Evolutionary conservation across 2,113 vertebrate genomes (phyloP).

Genomic region (Ctenomys sociabilis): DNA sequence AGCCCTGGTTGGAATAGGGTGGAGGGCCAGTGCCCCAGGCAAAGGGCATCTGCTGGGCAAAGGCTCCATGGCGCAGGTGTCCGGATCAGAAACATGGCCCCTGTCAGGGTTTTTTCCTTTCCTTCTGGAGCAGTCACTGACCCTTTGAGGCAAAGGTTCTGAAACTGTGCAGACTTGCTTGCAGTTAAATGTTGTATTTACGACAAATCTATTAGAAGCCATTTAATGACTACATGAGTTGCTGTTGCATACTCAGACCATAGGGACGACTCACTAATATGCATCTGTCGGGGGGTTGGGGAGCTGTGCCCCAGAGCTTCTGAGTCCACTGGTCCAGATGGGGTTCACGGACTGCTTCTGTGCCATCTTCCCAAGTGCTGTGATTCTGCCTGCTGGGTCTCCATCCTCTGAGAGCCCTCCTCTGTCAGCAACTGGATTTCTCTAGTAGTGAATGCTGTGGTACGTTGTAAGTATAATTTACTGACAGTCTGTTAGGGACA

Average conservation of each 20-base stretch:
- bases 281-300: background rate
- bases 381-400: background rate
- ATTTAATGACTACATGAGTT: background rate
- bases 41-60: background rate
- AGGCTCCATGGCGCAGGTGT: background rate
- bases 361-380: background rate
- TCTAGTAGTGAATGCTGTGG: background rate
- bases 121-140: background rate
- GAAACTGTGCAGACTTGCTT: background rate
- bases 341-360: background rate
- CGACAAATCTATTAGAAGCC: background rate
- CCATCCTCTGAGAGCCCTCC: background rate
- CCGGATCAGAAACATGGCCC: background rate
- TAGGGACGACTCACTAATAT: background rate
- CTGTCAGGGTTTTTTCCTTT: background rate
- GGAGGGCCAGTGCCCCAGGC: background rate
- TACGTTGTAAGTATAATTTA: background rate
- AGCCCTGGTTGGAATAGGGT: background rate
- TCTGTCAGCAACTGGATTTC: background rate
- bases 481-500: background rate
- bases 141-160: background rate
- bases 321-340: background rate
- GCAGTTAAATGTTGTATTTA: background rate
- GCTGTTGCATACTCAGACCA: background rate
- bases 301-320: background rate